Evolutionary conservation across 2,888 invertebrate species (phyloP).

Genomic region (Formica aserva): DNA sequence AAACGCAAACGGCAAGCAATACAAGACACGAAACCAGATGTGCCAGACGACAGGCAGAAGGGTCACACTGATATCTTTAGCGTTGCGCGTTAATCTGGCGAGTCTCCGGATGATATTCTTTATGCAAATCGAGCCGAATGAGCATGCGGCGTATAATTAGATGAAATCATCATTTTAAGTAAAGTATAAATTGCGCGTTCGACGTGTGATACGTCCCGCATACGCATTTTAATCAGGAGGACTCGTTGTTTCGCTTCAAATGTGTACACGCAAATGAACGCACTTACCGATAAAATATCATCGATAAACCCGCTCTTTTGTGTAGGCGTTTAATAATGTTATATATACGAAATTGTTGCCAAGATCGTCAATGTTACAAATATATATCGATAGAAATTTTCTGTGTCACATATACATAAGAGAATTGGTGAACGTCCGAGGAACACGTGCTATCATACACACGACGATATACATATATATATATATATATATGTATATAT

Average conservation of each 20-base stretch:
- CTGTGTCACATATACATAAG: constrained; percentile 41
- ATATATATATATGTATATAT: constrained; percentile 40
- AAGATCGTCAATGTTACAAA: constrained; percentile 24
- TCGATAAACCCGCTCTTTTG: constrained; percentile 15
- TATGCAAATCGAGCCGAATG: constrained; percentile 44
- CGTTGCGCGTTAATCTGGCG: constrained; percentile 41
- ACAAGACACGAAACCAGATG: constrained; percentile 84
- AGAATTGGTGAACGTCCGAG: constrained; percentile 57
- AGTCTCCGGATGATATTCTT: constrained; percentile 21
- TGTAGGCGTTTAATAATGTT: constrained; percentile 33
- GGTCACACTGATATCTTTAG: constrained; percentile 68
- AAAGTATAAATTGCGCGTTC: constrained; percentile 21
- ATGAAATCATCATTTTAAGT: constrained; percentile 7
- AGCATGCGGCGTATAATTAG: constrained; percentile 49
- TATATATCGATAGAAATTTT: constrained; percentile 35
- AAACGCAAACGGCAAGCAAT: constrained; percentile 80
- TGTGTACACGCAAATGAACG: constrained; percentile 15
- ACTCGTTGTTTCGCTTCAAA: constrained; percentile 40
- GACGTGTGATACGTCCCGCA: not conserved
- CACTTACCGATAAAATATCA: constrained; percentile 3
- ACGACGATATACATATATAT: too few relatives aligned
- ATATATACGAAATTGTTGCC: constrained; percentile 13
- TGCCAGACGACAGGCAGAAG: constrained; percentile 83
- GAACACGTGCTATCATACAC: constrained; percentile 77
- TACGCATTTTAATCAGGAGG: not conserved